Evolutionary conservation across 2,888 invertebrate species (phyloP).

Genomic region (Tetramorium bicarinatum): DNA sequence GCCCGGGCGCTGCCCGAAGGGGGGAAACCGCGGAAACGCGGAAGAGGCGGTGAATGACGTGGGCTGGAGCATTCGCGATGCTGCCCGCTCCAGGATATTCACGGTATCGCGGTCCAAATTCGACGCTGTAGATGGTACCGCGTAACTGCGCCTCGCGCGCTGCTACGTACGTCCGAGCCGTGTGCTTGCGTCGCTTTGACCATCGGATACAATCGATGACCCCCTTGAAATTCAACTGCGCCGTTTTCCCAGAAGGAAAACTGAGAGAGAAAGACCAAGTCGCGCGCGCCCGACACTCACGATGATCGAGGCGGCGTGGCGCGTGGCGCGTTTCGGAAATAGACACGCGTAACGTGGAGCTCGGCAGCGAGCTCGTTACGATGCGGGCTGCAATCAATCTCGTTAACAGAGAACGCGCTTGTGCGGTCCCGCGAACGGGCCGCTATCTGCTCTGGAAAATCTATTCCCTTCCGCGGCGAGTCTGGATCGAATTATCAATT

Average conservation of each 20-base stretch:
- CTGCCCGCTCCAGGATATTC: not conserved
- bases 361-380: slow-evolving; percentile 16
- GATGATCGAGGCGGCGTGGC: slow-evolving; percentile 60
- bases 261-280: not conserved
- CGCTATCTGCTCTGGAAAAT: slow-evolving; percentile 36
- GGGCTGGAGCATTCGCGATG: not conserved
- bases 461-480: slow-evolving; percentile 13
- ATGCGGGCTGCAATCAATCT: slow-evolving; percentile 66
- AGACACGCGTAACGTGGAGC: slow-evolving; percentile 42
- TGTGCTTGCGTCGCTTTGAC: slow-evolving; percentile 28
- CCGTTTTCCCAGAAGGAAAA: not conserved
- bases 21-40: not conserved
- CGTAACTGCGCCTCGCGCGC: slow-evolving; percentile 13
- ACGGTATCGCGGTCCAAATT: not conserved
- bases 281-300: slow-evolving; percentile 63
- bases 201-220: slow-evolving; percentile 42
- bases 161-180: not conserved
- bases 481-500: slow-evolving; percentile 47
- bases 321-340: slow-evolving; percentile 68
- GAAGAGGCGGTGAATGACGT: not conserved
- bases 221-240: slow-evolving; percentile 57
- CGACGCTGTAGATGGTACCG: not conserved
- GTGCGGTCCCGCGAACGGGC: not conserved
- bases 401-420: slow-evolving; percentile 64
- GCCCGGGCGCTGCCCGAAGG: not conserved